phyloP scores from a whole-genome alignment of 2,888 invertebrate species.

The Drosophila tanythrix region DNA sequence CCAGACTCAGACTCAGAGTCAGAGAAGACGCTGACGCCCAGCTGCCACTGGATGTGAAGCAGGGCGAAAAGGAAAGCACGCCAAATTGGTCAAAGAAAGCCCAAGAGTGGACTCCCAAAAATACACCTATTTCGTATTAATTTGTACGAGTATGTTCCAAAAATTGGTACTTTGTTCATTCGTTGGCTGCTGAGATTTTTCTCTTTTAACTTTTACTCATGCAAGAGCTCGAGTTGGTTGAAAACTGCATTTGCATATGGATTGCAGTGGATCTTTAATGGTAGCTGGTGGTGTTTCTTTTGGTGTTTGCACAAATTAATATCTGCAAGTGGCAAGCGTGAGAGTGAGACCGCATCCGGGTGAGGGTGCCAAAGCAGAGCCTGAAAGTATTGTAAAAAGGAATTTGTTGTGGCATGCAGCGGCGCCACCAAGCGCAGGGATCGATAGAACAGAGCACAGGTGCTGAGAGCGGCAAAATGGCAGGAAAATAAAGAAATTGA shows the following conservation, averaged over 20 bases:
- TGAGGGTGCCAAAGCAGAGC: conserved; percentile 3
- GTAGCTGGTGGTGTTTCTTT: background rate
- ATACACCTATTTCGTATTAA: background rate
- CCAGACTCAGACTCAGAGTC: background rate
- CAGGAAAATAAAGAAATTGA: conserved; percentile 50
- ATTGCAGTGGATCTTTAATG: background rate
- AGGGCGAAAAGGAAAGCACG: conserved; percentile 41
- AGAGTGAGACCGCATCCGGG: background rate
- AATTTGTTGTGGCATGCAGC: conserved; percentile 7
- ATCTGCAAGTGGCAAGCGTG: background rate
- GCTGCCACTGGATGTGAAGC: conserved; percentile 5
- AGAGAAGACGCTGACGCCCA: conserved; percentile 10
- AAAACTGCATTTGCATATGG: background rate
- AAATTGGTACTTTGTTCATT: background rate
- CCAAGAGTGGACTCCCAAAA: background rate
- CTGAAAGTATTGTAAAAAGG: background rate
- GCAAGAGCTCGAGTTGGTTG: background rate
- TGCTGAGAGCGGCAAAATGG: conserved; percentile 20
- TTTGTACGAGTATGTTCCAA: background rate
- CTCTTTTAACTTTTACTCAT: background rate
- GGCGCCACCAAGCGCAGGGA: conserved; percentile 38
- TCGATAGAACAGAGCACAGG: background rate
- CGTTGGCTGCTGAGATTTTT: background rate
- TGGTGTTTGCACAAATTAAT: background rate
- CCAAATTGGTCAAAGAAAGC: conserved; percentile 41